These are phyloP conservation scores for Trachelus tabidus DNA, from an alignment of 2,888 invertebrate genomes.

Conservation along the genomic window DNA sequence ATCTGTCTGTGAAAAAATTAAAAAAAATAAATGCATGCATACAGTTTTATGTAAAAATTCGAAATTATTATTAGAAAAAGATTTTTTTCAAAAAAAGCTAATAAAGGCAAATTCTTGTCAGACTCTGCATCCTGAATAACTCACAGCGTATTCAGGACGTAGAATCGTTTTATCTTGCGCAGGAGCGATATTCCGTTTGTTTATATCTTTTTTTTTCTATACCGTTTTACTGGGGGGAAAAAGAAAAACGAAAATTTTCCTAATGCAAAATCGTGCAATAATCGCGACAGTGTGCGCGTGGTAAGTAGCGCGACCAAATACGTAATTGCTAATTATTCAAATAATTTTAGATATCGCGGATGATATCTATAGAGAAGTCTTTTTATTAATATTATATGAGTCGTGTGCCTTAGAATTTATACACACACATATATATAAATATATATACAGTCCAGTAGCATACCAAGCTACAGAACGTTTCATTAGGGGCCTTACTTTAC, in stretches of 20 bases:
- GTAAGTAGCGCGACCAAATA: neutral
- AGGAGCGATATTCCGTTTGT: neutral
- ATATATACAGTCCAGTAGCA: constrained; percentile 20
- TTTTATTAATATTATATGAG: constrained; percentile 1
- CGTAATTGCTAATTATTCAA: neutral
- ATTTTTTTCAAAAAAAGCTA: too few relatives aligned
- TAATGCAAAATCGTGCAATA: neutral
- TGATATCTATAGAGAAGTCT: neutral
- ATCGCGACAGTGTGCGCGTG: neutral
- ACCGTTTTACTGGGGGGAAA: neutral
- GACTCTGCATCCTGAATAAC: neutral
- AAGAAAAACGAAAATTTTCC: neutral
- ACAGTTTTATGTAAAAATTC: too few relatives aligned
- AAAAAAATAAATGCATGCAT: neutral
- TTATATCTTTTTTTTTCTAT: constrained; percentile 3
- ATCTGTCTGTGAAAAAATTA: neutral
- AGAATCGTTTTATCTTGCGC: neutral
- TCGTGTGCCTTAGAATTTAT: neutral
- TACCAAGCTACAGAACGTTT: neutral
- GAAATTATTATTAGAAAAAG: too few relatives aligned
- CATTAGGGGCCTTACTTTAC: neutral
- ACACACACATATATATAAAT: constrained; percentile 18
- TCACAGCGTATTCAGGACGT: neutral
- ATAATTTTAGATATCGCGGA: neutral
- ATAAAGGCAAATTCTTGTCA: too few relatives aligned